A percentile compares a stretch with the other conserved stretches of the same genome.
Evolutionary conservation across 1,140 invertebrate species (phyloP).

Genomic region (Tetramorium simillimum): DNA sequence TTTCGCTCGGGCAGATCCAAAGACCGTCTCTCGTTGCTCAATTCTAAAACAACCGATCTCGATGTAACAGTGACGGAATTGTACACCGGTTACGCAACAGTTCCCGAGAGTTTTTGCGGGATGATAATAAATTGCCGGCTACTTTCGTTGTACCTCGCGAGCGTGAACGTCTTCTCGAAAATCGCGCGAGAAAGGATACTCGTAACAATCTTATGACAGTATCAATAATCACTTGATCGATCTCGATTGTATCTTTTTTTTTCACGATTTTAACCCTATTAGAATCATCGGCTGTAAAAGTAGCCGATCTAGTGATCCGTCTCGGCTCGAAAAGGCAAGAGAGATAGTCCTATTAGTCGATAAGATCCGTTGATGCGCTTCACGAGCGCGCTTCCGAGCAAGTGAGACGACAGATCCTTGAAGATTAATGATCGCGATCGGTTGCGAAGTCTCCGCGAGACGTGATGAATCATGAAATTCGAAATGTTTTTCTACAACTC

Average conservation of each 20-base stretch:
- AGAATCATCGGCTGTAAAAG: conserved; percentile 75
- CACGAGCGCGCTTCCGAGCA: conserved; percentile 38
- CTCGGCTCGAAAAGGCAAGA: conserved; percentile 37
- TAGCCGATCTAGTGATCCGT: conserved; percentile 56
- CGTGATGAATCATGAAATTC: conserved; percentile 41
- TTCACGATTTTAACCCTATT: conserved; percentile 63
- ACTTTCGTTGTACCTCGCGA: background rate
- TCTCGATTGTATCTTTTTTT: background rate
- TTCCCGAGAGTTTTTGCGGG: conserved; percentile 22
- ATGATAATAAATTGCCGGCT: conserved; percentile 26
- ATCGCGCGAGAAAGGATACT: background rate
- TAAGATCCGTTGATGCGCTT: conserved; percentile 39
- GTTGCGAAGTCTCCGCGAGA: background rate
- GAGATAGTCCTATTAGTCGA: conserved; percentile 12
- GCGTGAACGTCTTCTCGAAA: background rate
- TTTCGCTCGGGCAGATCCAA: conserved; percentile 52
- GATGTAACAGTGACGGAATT: conserved; percentile 26
- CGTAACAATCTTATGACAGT: background rate
- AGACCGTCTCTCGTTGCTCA: conserved; percentile 51
- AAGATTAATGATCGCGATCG: conserved; percentile 57
- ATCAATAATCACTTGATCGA: background rate
- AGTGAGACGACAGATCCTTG: conserved; percentile 39
- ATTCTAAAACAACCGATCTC: conserved; percentile 16
- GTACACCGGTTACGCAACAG: conserved; percentile 25
- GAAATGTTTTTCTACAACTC: conserved; percentile 12